Evolutionary conservation across 2,797 vertebrate genomes (phyloP), one percentile per base, ranked within the genome.

Genomic region (Pangasius mekongensis): DNA sequence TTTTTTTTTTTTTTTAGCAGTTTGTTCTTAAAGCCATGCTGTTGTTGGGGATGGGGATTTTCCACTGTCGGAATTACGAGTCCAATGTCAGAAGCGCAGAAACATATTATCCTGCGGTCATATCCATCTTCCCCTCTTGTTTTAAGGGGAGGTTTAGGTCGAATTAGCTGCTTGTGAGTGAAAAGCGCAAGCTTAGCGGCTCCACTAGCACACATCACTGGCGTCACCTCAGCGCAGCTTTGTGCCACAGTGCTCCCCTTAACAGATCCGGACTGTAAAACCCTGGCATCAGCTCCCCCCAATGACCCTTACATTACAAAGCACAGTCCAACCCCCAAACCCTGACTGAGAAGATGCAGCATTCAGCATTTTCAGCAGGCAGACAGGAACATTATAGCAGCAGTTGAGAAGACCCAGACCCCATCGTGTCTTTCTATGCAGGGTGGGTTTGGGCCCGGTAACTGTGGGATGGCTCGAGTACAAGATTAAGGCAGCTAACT

Each of bases 401-500:
- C 76, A 87, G 67, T 69, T 86, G 88, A 91, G 87, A 88, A 80
- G 89, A 89, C 78, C 76, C 90, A 86, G 90, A 76, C 54, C 67
- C 49, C 33, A 4, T 52, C 27, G 2, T 49, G 78, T 62, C 33
- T 82, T 89, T 86, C 87, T 87, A 64, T 73, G 30, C 47, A 69
- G 84, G 66, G 77, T 82, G 62, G 87, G 77, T 86, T 84, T 73
- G 71, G 73, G 62, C 71, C 56, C 49, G 39, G 86, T 62, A 71
- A 76, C 62, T 69, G 84, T 56, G 27, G 85, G 82, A 87, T 81
- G 81, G 90, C 91, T 91, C 60, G 86, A 87, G 89, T 90, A 86
- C 88, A 86, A 91, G 91, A 92, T 93, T 90, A 90, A 88, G 86
- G 47, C 87, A 60, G 87, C 89, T 91, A 91, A 92, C 86, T 85